Evolutionary conservation across 2,797 vertebrate species (phyloP).

Genomic region (Gymnoscopelus braueri): DNA sequence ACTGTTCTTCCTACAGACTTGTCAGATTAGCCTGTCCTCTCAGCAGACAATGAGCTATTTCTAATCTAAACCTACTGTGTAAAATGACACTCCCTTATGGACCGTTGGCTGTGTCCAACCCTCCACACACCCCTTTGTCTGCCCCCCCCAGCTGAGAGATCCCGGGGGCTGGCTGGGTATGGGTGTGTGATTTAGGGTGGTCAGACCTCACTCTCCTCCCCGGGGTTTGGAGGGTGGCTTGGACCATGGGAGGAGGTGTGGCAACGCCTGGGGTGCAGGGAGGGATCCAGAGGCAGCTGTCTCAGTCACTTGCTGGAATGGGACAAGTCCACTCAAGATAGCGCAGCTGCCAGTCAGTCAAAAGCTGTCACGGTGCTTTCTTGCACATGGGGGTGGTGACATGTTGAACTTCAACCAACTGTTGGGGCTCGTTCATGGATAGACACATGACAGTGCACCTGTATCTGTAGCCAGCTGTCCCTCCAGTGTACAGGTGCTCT

Average conservation of each 20-base stretch:
- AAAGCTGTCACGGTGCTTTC: slow-evolving; percentile 43
- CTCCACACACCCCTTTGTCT: slow-evolving; percentile 21
- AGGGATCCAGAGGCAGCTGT: slow-evolving; percentile 73
- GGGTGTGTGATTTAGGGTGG: slow-evolving; percentile 50
- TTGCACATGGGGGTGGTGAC: slow-evolving; percentile 45
- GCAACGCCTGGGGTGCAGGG: slow-evolving; percentile 42
- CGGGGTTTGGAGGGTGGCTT: slow-evolving; percentile 36
- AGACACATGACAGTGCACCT: slow-evolving; percentile 59
- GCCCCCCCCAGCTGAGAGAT: slow-evolving; percentile 28
- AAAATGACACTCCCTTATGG: slow-evolving; percentile 62
- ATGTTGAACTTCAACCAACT: slow-evolving; percentile 56
- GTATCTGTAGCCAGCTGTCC: slow-evolving; percentile 54
- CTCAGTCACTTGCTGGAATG: slow-evolving; percentile 66
- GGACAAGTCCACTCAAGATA: slow-evolving; percentile 57
- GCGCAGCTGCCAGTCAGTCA: slow-evolving; percentile 70
- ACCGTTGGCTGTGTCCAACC: slow-evolving; percentile 22
- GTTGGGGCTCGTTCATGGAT: slow-evolving; percentile 29
- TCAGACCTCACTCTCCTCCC: slow-evolving; percentile 33
- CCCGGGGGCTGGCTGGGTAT: slow-evolving; percentile 35
- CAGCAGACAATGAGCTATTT: slow-evolving; percentile 60
- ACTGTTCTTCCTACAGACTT: slow-evolving; percentile 34
- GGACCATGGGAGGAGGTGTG: slow-evolving; percentile 47
- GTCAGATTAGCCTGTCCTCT: slow-evolving; percentile 44
- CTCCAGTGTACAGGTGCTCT: slow-evolving; percentile 41
- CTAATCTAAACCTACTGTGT: slow-evolving; percentile 56